phyloP scores from a whole-genome alignment of 2,888 invertebrate genomes.

The Platypus cylindrus region DNA sequence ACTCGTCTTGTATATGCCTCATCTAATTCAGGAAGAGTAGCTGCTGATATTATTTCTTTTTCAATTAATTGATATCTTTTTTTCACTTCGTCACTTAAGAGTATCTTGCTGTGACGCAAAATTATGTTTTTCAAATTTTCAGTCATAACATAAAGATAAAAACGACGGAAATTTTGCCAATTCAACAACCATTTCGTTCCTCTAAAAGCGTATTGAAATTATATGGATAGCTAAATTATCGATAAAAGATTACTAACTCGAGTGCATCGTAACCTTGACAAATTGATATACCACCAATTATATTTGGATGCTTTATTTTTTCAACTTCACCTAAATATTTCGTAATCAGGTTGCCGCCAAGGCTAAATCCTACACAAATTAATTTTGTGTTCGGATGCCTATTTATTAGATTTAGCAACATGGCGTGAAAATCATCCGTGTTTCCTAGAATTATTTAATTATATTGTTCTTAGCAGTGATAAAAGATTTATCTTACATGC shows the following conservation, averaged over 20 bases:
- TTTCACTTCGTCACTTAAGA: slow-evolving; percentile 64
- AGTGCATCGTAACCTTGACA: slow-evolving; percentile 91
- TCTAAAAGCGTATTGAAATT: slow-evolving; percentile 35
- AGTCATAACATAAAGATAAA: slow-evolving; percentile 87
- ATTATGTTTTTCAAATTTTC: slow-evolving; percentile 83
- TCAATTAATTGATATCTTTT: slow-evolving; percentile 58
- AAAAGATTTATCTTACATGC: no score
- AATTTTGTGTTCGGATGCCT: slow-evolving; percentile 66
- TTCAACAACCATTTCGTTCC: slow-evolving; percentile 68
- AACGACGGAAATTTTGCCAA: slow-evolving; percentile 81
- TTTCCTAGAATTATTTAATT: slow-evolving; percentile 48
- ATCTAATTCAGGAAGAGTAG: slow-evolving; percentile 77
- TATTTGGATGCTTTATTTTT: slow-evolving; percentile 43
- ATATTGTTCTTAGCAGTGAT: neutral
- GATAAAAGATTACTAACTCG: slow-evolving; percentile 49
- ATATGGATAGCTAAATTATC: neutral
- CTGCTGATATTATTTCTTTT: slow-evolving; percentile 71
- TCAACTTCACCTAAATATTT: slow-evolving; percentile 78
- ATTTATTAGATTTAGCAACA: slow-evolving; percentile 62
- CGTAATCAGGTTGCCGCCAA: slow-evolving; percentile 88
- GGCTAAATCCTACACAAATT: slow-evolving; percentile 81
- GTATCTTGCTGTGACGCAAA: slow-evolving; percentile 63
- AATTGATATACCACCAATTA: slow-evolving; percentile 82
- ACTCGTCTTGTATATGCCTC: slow-evolving; percentile 77
- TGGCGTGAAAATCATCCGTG: slow-evolving; percentile 76